Percentiles rank a stretch among this genome's conserved stretches.
Evolutionary conservation across 64 coral and sea anemone genomes (phyloP).

Genomic region (Montipora sp.): DNA sequence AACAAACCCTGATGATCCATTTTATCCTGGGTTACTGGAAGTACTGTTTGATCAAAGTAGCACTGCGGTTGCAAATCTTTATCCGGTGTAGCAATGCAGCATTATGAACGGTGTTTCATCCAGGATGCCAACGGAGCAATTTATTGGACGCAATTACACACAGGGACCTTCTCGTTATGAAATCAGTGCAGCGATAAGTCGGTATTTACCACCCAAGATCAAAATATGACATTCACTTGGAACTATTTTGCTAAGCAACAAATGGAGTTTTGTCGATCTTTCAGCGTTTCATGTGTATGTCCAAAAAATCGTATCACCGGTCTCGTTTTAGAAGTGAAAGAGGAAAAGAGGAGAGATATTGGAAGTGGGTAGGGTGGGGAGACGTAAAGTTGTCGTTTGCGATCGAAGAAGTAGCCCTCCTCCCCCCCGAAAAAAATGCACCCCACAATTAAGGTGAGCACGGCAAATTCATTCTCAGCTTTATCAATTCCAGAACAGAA

Average conservation of each 20-base stretch:
- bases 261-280: neutral
- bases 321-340: too few species aligned
- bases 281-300: too few species aligned
- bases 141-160: neutral
- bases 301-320: too few species aligned
- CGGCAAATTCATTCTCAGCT: too few species aligned
- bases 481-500: too few species aligned
- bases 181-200: neutral
- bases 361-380: too few species aligned
- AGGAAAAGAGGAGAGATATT: too few species aligned
- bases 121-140: neutral
- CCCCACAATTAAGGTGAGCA: too few species aligned
- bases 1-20: slow-evolving; percentile 72
- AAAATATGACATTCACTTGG: slow-evolving; percentile 1
- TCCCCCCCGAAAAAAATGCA: too few species aligned
- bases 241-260: neutral
- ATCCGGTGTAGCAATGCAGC: neutral
- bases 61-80: too few species aligned
- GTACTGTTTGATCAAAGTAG: slow-evolving; percentile 66
- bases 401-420: too few species aligned
- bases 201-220: neutral
- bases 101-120: neutral
- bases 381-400: too few species aligned
- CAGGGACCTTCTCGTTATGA: neutral
- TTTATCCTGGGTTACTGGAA: slow-evolving; percentile 85